phyloP scores from a whole-genome alignment of 2,888 invertebrate species.

The Eupithecia tripunctaria region DNA sequence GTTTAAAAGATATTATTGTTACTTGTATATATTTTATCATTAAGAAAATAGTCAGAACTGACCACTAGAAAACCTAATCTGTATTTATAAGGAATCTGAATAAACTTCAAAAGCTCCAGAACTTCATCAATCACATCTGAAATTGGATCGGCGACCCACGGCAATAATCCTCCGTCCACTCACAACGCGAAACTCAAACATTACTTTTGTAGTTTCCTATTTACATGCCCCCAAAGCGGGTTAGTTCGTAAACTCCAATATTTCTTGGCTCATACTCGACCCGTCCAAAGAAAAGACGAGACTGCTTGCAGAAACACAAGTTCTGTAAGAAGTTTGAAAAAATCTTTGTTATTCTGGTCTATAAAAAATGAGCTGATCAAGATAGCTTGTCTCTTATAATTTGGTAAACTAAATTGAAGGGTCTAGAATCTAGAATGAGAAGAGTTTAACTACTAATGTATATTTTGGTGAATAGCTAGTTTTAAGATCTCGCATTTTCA shows the following conservation, averaged over 20 bases:
- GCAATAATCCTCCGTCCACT: slow-evolving; percentile 73
- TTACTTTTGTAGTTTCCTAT: slow-evolving; percentile 81
- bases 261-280: slow-evolving; percentile 74
- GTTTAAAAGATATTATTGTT: too few species aligned
- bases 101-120: slow-evolving; percentile 22
- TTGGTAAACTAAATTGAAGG: too few species aligned
- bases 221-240: slow-evolving; percentile 82
- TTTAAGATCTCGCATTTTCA: too few species aligned
- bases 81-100: slow-evolving; percentile 15
- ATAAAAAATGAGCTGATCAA: too few species aligned
- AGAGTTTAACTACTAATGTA: too few species aligned
- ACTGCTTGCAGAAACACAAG: slow-evolving; percentile 32
- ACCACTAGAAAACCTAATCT: slow-evolving; percentile 11
- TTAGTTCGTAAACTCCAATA: slow-evolving; percentile 81
- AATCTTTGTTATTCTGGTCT: background rate
- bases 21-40: background rate
- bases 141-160: slow-evolving; percentile 65
- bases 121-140: slow-evolving; percentile 58
- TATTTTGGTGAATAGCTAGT: too few species aligned
- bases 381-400: too few species aligned
- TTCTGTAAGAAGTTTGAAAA: background rate
- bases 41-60: background rate
- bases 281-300: slow-evolving; percentile 37
- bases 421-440: too few species aligned
- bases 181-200: slow-evolving; percentile 77